Evolutionary conservation across 1,140 invertebrate species (phyloP), one percentile per base, ranked within the genome.

Genomic region (Neodiprion fabricii): DNA sequence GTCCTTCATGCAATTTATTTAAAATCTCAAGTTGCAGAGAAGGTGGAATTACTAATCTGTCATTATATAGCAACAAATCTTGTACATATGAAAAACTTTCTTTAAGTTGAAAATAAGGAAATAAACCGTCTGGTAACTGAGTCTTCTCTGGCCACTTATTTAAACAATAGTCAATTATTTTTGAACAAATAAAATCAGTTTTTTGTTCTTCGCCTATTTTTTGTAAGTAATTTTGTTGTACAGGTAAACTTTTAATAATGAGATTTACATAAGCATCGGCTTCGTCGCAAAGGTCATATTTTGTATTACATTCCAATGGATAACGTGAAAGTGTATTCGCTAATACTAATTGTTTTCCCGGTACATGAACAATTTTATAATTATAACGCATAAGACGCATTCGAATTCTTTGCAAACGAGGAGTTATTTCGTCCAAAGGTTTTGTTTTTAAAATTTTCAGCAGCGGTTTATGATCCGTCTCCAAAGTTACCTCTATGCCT

Each of bases 391-490:
- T 81, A 10, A 86, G 53, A 17, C 80, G 47, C 4, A 87, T 74
- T 7, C 85, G 74, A 71, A 87, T 81, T 48, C 83, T 71, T 74
- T 89, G 85, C 8, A 88, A 75, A 11, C 85, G 65, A n/a, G 81
- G 79, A 9, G 83, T 80, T 48, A 86, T 75, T 9, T 82, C 80
- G 48, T 85, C 82, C 47, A 86, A 72, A 23, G 66, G 65, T 82
- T 85, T 48, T 50, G 78, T 47, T 79, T 77, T 74, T 23, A 82
- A 71, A 21, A 87, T 79, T 70, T 78, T 73, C 28, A 82, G 74
- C 23, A 90, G 76, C 2, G 89, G 86, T 73, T 88, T 86, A 72
- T 90, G 89, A 74, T 90, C 87, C 8, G 87, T 91, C 23, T 80
- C 72, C 8, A 91, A 72, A 11, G 71, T 85, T 74, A 90, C 87